phyloP scores from a whole-genome alignment of 2,797 vertebrate species.

The Fistularia commersonii region DNA sequence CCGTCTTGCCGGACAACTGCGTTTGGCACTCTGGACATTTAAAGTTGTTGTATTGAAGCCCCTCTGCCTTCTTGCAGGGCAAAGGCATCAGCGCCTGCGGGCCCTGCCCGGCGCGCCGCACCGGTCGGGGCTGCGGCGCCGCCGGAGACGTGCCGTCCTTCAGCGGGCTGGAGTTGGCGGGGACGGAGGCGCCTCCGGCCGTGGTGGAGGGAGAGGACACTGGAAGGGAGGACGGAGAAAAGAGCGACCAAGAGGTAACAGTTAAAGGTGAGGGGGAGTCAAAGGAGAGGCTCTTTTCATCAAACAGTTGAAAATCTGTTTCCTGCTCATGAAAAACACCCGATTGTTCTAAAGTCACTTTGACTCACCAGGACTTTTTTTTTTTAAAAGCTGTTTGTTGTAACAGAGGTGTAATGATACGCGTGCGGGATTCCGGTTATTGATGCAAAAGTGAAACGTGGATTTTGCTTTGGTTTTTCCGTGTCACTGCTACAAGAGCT shows the following conservation, averaged over 20 bases:
- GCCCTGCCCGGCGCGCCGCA: conserved; percentile 70
- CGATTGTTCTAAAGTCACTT: no score
- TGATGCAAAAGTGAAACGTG: no score
- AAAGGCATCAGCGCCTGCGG: conserved; percentile 81
- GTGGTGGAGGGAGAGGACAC: conserved; percentile 67
- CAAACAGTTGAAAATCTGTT: no score
- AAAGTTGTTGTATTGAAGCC: conserved; percentile 80
- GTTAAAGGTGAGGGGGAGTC: conserved; percentile 29
- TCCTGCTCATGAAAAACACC: no score
- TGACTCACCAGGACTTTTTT: no score
- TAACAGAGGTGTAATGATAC: no score
- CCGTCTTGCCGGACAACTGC: conserved; percentile 84
- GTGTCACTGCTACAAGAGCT: no score
- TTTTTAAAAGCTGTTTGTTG: no score
- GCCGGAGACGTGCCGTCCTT: conserved; percentile 63
- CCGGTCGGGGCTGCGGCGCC: conserved; percentile 56
- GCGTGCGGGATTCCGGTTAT: no score
- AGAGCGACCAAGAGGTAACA: conserved; percentile 65
- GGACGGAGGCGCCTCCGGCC: conserved; percentile 35
- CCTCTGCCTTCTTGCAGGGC: conserved; percentile 70
- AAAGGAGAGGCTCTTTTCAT: conserved; percentile 25
- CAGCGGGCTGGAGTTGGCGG: conserved; percentile 64
- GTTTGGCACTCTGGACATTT: conserved; percentile 91
- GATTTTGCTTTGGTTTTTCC: no score
- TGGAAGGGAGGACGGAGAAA: conserved; percentile 70